phyloP scores from a whole-genome alignment of 2,888 invertebrate genomes.

The Melieria omissa region DNA sequence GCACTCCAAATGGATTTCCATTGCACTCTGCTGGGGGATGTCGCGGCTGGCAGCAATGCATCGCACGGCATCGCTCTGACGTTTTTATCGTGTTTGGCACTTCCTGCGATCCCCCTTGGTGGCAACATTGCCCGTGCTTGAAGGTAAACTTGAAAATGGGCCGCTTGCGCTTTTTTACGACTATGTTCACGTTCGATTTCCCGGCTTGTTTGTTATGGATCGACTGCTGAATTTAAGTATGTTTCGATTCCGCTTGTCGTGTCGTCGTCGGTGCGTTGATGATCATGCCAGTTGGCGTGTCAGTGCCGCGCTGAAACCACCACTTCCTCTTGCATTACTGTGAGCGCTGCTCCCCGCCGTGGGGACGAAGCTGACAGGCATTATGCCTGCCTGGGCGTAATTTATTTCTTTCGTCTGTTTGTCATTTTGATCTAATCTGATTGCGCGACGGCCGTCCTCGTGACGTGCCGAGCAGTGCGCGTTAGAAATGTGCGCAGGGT shows the following conservation, averaged over 20 bases:
- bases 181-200: not conserved
- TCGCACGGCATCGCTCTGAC: not conserved
- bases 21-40: not conserved
- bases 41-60: not conserved
- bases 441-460: constrained; percentile 19
- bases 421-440: constrained; percentile 49
- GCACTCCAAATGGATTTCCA: constrained; percentile 12
- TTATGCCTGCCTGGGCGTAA: constrained; percentile 33
- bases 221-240: not conserved
- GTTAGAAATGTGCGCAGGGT: not conserved
- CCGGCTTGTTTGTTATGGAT: not conserved
- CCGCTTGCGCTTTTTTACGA: not conserved
- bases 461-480: not conserved
- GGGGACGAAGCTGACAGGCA: not conserved
- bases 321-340: not conserved
- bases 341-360: not conserved
- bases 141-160: not conserved
- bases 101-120: constrained; percentile 10
- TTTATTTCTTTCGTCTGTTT: constrained; percentile 51
- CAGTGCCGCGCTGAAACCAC: constrained; percentile 33
- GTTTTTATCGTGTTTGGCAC: constrained; percentile 12
- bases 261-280: not conserved
- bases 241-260: not conserved
- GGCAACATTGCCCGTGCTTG: too few relatives aligned
- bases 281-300: constrained; percentile 32